Conservation (phyloP, 1,140 invertebrate genomes). For the Drosophila nannoptera region DNA sequence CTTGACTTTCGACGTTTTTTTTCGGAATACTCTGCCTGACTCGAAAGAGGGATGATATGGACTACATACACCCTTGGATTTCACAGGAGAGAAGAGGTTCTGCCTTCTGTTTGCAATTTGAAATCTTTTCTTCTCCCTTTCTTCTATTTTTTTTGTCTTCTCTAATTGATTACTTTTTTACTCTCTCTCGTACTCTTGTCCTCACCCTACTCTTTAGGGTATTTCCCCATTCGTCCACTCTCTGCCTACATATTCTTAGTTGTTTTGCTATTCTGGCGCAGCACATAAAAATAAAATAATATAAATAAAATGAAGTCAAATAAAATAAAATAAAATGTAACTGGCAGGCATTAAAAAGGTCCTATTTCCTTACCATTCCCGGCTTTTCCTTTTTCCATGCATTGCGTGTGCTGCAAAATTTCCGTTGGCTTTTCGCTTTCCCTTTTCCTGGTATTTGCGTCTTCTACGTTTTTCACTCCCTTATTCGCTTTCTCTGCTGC, state of each 20-base stretch:
- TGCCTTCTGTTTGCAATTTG: no score
- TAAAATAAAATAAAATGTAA: conserved; percentile 68
- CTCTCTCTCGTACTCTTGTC: neutral
- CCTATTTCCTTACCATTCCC: conserved; percentile 1
- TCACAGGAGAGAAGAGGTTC: no score
- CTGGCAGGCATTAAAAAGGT: conserved; percentile 52
- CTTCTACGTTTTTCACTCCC: no score
- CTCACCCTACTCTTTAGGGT: neutral
- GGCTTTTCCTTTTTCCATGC: conserved; percentile 22
- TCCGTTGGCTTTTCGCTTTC: conserved; percentile 57
- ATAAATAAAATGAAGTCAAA: conserved; percentile 56
- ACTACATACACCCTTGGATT: neutral
- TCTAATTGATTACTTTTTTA: no score
- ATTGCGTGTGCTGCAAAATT: conserved; percentile 66
- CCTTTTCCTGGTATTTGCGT: no score
- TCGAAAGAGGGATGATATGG: no score
- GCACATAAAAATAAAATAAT: conserved; percentile 67
- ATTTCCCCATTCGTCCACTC: neutral
- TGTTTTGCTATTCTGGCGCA: conserved; percentile 17
- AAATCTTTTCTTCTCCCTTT: no score
- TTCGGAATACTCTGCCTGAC: neutral
- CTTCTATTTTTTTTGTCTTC: no score
- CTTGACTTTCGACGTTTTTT: conserved; percentile 28
- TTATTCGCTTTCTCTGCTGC: neutral
- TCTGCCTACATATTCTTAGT: neutral